phyloP scores from a whole-genome alignment of 2,797 vertebrate species.

The Erethizon dorsatum region DNA sequence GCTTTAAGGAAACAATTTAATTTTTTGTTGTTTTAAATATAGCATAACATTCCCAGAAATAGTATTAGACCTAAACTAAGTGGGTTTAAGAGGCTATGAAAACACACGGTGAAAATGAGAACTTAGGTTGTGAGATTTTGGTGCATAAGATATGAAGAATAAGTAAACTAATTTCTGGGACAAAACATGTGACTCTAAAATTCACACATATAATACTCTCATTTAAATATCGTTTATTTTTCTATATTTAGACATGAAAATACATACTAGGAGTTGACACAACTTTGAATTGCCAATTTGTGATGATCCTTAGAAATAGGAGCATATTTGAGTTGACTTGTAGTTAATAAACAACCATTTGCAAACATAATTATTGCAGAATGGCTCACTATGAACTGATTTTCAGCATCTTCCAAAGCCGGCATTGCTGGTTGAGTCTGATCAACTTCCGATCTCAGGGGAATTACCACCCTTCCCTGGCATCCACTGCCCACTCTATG shows the following conservation, averaged over 20 bases:
- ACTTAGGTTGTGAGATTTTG: neutral
- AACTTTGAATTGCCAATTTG: neutral
- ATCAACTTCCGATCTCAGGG: neutral
- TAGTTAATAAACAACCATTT: neutral
- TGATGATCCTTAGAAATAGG: neutral
- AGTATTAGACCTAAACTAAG: neutral
- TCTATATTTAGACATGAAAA: neutral
- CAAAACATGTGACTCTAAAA: neutral
- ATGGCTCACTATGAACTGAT: neutral
- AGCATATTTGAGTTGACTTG: neutral
- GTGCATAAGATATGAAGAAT: neutral
- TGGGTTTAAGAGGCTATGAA: neutral
- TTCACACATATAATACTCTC: neutral
- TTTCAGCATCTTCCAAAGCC: neutral
- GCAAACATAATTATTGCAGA: neutral
- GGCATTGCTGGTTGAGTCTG: neutral
- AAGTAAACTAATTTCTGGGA: neutral
- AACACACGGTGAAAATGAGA: conserved; percentile 31
- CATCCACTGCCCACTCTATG: conserved; percentile 60
- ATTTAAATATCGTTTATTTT: conserved; percentile 9
- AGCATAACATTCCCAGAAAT: neutral
- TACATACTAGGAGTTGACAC: neutral
- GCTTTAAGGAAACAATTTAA: neutral
- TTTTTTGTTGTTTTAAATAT: neutral
- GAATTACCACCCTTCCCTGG: neutral